Evolutionary conservation across 1,140 invertebrate genomes (phyloP).

Genomic region (Caenorhabditis elegans): DNA sequence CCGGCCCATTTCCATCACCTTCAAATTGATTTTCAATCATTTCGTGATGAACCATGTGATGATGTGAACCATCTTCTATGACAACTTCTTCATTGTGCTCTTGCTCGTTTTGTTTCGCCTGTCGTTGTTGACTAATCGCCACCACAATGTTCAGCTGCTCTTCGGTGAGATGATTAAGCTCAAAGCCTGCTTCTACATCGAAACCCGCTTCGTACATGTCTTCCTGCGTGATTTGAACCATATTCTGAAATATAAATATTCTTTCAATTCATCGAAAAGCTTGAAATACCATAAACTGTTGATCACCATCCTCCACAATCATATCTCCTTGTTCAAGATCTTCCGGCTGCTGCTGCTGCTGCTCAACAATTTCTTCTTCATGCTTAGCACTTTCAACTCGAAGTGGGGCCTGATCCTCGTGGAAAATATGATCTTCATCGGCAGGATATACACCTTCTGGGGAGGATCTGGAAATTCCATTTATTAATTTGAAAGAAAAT

Average conservation of each 20-base stretch:
- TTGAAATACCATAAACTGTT: slow-evolving; percentile 3
- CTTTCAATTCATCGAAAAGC: background rate
- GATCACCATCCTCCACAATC: background rate
- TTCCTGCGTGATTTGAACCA: slow-evolving; percentile 16
- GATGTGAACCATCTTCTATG: background rate
- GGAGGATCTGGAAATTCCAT: background rate
- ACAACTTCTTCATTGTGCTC: background rate
- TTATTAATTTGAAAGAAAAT: too few species aligned
- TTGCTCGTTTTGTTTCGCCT: background rate
- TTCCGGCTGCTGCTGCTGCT: background rate
- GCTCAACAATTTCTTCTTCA: background rate
- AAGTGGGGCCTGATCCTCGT: background rate
- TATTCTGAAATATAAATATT: background rate
- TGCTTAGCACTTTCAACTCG: background rate
- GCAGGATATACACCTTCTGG: background rate
- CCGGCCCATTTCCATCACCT: background rate
- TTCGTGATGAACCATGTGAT: background rate
- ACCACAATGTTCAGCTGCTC: slow-evolving; percentile 5
- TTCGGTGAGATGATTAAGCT: background rate
- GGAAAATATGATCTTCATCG: background rate
- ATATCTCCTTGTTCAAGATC: background rate
- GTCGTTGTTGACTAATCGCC: background rate
- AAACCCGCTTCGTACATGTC: slow-evolving; percentile 26
- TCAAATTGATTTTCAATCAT: background rate
- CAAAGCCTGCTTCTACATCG: background rate